Conservation (phyloP, 2,888 invertebrate species). For the Ormyrus labotus region DNA sequence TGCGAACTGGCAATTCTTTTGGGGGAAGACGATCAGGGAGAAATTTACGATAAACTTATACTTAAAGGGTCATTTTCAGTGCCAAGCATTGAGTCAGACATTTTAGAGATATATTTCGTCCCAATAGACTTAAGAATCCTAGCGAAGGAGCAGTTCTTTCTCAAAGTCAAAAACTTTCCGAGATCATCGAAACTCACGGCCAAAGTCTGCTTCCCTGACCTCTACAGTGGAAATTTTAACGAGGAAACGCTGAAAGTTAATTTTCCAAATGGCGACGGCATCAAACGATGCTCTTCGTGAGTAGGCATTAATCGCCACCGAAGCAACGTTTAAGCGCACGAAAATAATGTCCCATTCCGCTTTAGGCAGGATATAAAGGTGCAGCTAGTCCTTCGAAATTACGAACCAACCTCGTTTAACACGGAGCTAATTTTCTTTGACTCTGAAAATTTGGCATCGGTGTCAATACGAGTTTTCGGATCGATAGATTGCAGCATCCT, state of each 20-base stretch:
- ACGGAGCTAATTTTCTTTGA: slow-evolving; percentile 60
- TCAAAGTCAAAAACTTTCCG: slow-evolving; percentile 59
- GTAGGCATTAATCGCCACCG: slow-evolving; percentile 3
- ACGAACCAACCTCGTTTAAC: slow-evolving; percentile 60
- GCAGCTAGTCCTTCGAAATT: slow-evolving; percentile 57
- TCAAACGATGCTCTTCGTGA: slow-evolving; percentile 50
- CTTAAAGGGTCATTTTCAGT: slow-evolving; percentile 65
- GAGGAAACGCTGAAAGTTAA: slow-evolving; percentile 55
- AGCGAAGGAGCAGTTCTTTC: slow-evolving; percentile 60
- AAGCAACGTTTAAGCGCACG: no score
- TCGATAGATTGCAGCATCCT: slow-evolving; percentile 70
- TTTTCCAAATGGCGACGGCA: slow-evolving; percentile 57
- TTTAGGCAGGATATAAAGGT: slow-evolving; percentile 55
- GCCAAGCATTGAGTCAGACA: slow-evolving; percentile 65
- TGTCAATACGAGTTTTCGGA: slow-evolving; percentile 60
- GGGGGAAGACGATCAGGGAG: slow-evolving; percentile 63
- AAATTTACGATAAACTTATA: slow-evolving; percentile 70
- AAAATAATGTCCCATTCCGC: not conserved
- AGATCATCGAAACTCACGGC: slow-evolving; percentile 55
- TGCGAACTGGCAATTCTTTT: slow-evolving; percentile 71
- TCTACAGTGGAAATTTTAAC: slow-evolving; percentile 55
- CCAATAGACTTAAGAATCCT: slow-evolving; percentile 67
- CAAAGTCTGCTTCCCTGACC: slow-evolving; percentile 53
- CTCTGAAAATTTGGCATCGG: slow-evolving; percentile 46
- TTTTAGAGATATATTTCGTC: slow-evolving; percentile 67